phyloP scores from a whole-genome alignment of 1,140 invertebrate genomes.

The Trachymyrmex septentrionalis region DNA sequence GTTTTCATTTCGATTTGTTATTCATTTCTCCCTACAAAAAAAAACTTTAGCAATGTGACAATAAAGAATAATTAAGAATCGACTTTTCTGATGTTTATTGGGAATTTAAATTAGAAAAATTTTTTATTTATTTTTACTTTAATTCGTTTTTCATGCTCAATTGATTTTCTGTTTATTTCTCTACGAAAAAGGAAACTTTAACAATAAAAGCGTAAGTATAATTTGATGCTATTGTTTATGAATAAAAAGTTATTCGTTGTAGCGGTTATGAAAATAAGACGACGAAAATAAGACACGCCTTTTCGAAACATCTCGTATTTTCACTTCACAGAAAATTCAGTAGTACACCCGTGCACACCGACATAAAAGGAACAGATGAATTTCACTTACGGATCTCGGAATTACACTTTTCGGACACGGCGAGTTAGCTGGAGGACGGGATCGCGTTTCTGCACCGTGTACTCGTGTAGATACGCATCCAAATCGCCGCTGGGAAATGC shows the following conservation, averaged over 20 bases:
- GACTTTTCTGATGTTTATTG: background rate
- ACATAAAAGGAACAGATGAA: background rate
- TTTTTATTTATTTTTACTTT: background rate
- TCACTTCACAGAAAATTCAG: slow-evolving; percentile 22
- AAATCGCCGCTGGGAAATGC: slow-evolving; percentile 11
- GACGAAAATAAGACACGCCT: background rate
- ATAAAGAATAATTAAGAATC: background rate
- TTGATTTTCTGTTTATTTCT: background rate
- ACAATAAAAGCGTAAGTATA: background rate
- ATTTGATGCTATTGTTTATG: background rate
- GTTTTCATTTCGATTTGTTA: too few species aligned
- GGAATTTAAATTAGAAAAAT: background rate
- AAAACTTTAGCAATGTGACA: background rate
- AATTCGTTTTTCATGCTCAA: background rate
- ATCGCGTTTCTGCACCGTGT: background rate
- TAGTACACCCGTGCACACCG: background rate
- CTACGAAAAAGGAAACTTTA: background rate
- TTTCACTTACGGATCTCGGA: slow-evolving; percentile 42
- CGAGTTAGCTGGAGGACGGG: slow-evolving; percentile 11
- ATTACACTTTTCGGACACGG: slow-evolving; percentile 36
- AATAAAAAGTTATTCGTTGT: background rate
- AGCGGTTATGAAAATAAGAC: background rate
- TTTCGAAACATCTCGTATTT: background rate
- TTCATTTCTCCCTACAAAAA: too few species aligned
- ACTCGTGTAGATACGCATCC: slow-evolving; percentile 19